These are phyloP conservation scores for Ornithoptera alexandrae DNA, from an alignment of 2,888 invertebrate genomes.

Conservation along the genomic window DNA sequence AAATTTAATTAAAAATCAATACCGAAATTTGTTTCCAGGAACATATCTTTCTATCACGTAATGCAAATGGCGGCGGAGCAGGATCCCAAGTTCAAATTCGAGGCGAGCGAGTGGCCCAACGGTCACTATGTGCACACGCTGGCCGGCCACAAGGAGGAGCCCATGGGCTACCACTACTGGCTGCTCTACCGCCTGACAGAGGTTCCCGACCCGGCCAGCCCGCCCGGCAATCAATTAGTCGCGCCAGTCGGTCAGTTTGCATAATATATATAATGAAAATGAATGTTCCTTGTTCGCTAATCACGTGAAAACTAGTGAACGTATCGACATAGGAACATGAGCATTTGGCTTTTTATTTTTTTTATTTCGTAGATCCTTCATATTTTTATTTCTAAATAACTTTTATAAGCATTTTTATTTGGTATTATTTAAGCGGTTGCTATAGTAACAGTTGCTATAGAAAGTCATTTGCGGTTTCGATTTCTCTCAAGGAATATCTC, in stretches of 20 bases:
- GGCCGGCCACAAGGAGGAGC: conserved; percentile 88
- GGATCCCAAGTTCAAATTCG: conserved; percentile 86
- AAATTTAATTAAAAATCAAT: no score
- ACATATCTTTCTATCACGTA: conserved; percentile 84
- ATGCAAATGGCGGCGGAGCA: conserved; percentile 92
- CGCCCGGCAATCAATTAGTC: conserved; percentile 92
- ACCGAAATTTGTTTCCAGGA: conserved; percentile 54
- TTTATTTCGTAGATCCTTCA: no score
- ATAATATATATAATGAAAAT: not conserved
- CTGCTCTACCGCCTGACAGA: conserved; percentile 90
- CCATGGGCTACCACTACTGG: conserved; percentile 94
- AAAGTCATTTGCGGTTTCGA: no score
- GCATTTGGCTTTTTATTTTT: no score
- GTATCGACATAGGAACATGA: no score
- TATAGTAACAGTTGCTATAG: no score
- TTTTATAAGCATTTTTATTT: no score
- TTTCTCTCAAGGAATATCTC: no score
- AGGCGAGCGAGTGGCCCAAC: conserved; percentile 94
- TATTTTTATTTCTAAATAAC: no score
- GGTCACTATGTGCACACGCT: conserved; percentile 95
- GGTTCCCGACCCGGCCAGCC: conserved; percentile 88
- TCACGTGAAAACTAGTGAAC: no score
- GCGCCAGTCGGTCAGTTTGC: conserved; percentile 88
- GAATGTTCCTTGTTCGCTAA: no score
- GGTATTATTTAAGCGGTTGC: no score